Base-by-base conservation (phyloP, 1,140 invertebrate species). In the Ostrea denselamellosa region DNA sequence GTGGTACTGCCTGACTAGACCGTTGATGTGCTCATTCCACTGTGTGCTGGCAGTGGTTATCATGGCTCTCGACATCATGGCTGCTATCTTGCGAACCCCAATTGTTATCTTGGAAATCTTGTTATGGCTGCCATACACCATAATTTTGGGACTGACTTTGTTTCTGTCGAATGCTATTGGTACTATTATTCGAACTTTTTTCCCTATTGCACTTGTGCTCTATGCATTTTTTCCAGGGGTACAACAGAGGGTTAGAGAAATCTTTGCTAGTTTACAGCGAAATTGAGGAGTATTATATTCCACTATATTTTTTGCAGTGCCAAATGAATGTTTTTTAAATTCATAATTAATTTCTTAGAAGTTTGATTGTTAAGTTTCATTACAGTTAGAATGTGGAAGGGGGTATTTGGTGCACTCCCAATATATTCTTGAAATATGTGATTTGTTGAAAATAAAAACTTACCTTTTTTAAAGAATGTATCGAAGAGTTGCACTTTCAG, bases 21-120 rank as follows among this genome's bases (percentile, higher is more conserved):
- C 88, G 5, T 17, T 89, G 12, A 34, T 82, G 44, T 86, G 88
- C 5, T 52, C 83, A 5, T 25, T 83, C 28, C 53, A 62, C 25
- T 89, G 88, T 85, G 28, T 85, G 25, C 62, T 89, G 28, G 86
- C 86, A 19, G 68, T 89, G 19, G 44, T 85, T 8, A 85, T 83
- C 22, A 87, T 85, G 14, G 28, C 87, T 17, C 62, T 87, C 34
- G 88, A 89, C n/a, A 85, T 89, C 14, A 10, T 87, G 22, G 77
- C 85, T 14, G 81, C 54, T 9, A 83, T 62, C 56, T 10, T 87
- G 22, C 53, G 56, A 44, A 62, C 81, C 5, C 51, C 82, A 19
- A 34, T 87, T 52, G 54, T 51, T 51, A 87, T 87, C n/a, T 56
- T 83, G 34, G 56, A 68, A 54, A 62, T 83, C 8, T 25, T 87